These are phyloP conservation scores for Zootoca vivipara DNA, from an alignment of 2,113 vertebrate genomes.

Conservation along the genomic window DNA sequence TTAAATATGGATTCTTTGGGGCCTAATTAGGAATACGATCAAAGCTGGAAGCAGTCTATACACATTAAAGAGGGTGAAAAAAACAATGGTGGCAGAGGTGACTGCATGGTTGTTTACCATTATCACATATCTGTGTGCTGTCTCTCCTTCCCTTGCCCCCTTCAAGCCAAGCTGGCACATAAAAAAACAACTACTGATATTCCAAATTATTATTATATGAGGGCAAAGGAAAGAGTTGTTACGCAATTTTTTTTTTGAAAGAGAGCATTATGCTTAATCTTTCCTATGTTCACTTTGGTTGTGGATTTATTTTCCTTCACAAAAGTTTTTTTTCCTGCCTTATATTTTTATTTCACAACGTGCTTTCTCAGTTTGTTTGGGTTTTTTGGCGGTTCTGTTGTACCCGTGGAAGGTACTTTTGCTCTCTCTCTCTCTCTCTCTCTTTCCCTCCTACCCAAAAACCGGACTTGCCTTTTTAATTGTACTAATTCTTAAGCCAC, in stretches of 20 bases:
- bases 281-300: slow-evolving; percentile 71
- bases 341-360: slow-evolving; percentile 74
- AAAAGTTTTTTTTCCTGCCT: background rate
- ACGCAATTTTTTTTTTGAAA: slow-evolving; percentile 43
- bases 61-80: slow-evolving; percentile 45
- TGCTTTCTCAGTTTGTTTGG: slow-evolving; percentile 58
- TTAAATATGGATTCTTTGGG: slow-evolving; percentile 67
- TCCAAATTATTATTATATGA: slow-evolving; percentile 33
- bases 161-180: slow-evolving; percentile 40
- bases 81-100: slow-evolving; percentile 95
- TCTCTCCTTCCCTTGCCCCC: slow-evolving; percentile 81
- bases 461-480: slow-evolving; percentile 38
- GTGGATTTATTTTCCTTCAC: slow-evolving; percentile 68
- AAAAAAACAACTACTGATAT: slow-evolving; percentile 29
- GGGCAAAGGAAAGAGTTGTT: slow-evolving; percentile 81
- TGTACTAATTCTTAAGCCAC: slow-evolving; percentile 70
- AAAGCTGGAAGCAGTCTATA: slow-evolving; percentile 90
- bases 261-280: slow-evolving; percentile 65
- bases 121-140: slow-evolving; percentile 77
- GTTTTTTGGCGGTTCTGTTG: slow-evolving; percentile 69
- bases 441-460: slow-evolving; percentile 59
- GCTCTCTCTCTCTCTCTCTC: slow-evolving; percentile 42
- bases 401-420: slow-evolving; percentile 68
- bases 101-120: slow-evolving; percentile 86
- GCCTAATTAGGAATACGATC: slow-evolving; percentile 61